phyloP scores from a whole-genome alignment of 1,140 invertebrate species.

The Ostrea denselamellosa region DNA sequence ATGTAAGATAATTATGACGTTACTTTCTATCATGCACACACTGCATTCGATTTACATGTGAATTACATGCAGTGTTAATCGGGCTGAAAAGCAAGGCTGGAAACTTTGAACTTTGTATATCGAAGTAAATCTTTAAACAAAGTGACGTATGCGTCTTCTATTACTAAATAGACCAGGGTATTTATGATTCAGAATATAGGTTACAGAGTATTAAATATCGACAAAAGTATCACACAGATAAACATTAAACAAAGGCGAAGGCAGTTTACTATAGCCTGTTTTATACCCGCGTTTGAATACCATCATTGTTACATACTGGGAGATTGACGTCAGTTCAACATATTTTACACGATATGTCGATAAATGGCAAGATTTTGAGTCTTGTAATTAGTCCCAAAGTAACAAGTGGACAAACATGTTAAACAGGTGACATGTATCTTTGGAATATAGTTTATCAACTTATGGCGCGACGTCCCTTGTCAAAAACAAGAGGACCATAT shows the following conservation, averaged over 20 bases:
- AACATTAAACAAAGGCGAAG: background rate
- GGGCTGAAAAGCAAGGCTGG: too few relatives aligned
- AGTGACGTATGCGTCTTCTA: background rate
- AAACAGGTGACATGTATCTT: background rate
- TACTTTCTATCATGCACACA: too few relatives aligned
- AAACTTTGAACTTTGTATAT: too few relatives aligned
- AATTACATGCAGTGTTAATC: too few relatives aligned
- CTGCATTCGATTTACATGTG: too few relatives aligned
- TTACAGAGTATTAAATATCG: conserved; percentile 22
- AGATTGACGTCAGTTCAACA: conserved; percentile 15
- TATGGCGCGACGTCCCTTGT: background rate
- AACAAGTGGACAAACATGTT: background rate
- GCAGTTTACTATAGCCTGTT: conserved; percentile 5
- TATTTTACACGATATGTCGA: conserved; percentile 16
- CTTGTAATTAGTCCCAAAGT: background rate
- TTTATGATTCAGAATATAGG: background rate
- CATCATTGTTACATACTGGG: background rate
- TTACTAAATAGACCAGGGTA: conserved; percentile 14
- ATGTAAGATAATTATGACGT: too few relatives aligned
- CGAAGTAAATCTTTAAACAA: background rate
- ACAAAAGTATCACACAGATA: conserved; percentile 24
- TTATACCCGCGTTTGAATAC: background rate
- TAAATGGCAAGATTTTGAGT: background rate
- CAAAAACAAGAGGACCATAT: conserved; percentile 4
- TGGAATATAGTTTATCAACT: conserved; percentile 16